Conservation (phyloP, 1,140 invertebrate species). For the Xylocopa sonorina region DNA sequence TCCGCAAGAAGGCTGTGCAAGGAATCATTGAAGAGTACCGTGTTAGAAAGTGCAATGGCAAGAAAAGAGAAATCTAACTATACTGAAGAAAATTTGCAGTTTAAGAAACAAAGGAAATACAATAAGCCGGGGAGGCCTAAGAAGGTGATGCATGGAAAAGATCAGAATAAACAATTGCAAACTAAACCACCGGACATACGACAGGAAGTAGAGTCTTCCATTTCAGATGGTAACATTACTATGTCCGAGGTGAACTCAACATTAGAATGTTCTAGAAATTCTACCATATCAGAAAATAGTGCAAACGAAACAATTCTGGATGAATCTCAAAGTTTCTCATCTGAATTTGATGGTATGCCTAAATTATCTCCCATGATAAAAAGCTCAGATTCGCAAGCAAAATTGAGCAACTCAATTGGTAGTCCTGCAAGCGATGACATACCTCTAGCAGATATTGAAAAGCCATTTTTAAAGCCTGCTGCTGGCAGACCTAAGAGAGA, state of each 20-base stretch:
- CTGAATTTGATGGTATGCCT: slow-evolving; percentile 79
- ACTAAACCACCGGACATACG: slow-evolving; percentile 43
- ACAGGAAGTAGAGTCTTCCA: slow-evolving; percentile 44
- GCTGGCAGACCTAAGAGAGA: slow-evolving; percentile 71
- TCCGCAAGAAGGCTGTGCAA: slow-evolving; percentile 80
- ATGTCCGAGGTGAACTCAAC: slow-evolving; percentile 59
- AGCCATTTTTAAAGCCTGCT: slow-evolving; percentile 77
- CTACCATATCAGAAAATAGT: slow-evolving; percentile 43
- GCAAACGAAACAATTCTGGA: slow-evolving; percentile 60
- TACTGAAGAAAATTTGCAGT: slow-evolving; percentile 76
- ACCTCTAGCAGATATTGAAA: slow-evolving; percentile 68
- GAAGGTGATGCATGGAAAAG: slow-evolving; percentile 65
- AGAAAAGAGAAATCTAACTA: slow-evolving; percentile 81
- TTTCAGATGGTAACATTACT: slow-evolving; percentile 58
- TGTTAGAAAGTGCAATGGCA: slow-evolving; percentile 81
- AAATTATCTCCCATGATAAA: slow-evolving; percentile 80
- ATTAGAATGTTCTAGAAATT: slow-evolving; percentile 64
- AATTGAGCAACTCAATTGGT: slow-evolving; percentile 67
- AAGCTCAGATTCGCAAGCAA: slow-evolving; percentile 69
- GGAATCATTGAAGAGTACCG: slow-evolving; percentile 78
- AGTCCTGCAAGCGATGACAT: slow-evolving; percentile 70
- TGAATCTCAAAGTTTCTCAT: slow-evolving; percentile 64
- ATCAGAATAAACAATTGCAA: slow-evolving; percentile 59
- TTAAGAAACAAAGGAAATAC: slow-evolving; percentile 75
- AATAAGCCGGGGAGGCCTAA: slow-evolving; percentile 77